Base-by-base conservation (phyloP, 2,797 vertebrate genomes). In the Anniella stebbinsi region DNA sequence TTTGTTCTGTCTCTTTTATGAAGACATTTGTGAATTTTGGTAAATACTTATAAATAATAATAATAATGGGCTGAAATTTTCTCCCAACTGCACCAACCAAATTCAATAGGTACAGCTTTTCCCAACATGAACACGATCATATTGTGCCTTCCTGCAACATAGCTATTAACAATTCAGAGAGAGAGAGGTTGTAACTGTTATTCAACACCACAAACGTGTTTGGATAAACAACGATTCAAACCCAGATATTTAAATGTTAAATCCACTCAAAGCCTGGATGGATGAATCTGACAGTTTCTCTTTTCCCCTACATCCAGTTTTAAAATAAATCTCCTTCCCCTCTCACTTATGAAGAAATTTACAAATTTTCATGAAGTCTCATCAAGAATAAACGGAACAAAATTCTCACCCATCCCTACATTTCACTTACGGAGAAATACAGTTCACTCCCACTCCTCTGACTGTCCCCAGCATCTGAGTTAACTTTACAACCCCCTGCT, bases 341-440 rank as follows among this genome's bases (percentile, higher is more conserved):
- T 48, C 13, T 80, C 33, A 21, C 38, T 33, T 63, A 21, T 63
- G 54, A 81, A 81, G n/a, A 81, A 60, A 36, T 57, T 81, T 23
- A 21, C 21, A 60, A 36, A 60, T 81, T 63, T 23, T 36, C 5
- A 9, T n/a, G n/a, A n/a, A 17, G 63, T 63, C 57, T 25, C 15
- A 41, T 41, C 38, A 63, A 60, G 17, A n/a, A n/a, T 33, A 28
- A 5, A 75, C 3, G 11, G 21, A 80, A 18, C 7, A 80, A 60
- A 25, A 81, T 63, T 63, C 17, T 13, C 57, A 7, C 30, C 21
- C 54, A 28, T 10, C 33, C 17, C 17, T 91, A 77, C 63, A 2
- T 92, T 92, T 94, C 94, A 97, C 98, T 98, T 94, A 98, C 97
- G 98, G 98, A 41, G 98, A 98, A 96, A 98, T 97, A 95, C 98